Conservation (phyloP, 2,888 invertebrate genomes). For the Drosophila kanekoi region DNA sequence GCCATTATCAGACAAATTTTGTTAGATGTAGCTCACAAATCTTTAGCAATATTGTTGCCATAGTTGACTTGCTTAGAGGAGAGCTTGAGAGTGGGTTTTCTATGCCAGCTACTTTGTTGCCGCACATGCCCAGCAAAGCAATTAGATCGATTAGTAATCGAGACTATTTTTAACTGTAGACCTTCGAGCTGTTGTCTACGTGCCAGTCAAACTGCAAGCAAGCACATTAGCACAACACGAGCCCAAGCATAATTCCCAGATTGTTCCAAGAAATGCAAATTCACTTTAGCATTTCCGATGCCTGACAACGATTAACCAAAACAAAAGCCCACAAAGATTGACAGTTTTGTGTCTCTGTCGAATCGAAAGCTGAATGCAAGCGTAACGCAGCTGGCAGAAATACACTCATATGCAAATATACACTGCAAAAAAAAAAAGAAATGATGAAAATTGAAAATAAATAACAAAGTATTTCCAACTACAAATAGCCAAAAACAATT, state of each 20-base stretch:
- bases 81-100: background rate
- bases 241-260: constrained; percentile 10
- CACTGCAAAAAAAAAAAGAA: constrained; percentile 1
- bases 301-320: constrained; percentile 56
- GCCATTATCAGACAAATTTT: background rate
- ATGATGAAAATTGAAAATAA: constrained; percentile 20
- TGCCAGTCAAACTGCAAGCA: constrained; percentile 51
- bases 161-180: constrained; percentile 18
- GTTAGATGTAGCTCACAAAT: background rate
- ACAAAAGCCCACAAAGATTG: constrained; percentile 57
- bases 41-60: too few relatives aligned
- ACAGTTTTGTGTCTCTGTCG: constrained; percentile 39
- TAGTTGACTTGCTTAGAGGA: background rate
- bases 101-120: background rate
- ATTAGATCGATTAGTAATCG: constrained; percentile 13
- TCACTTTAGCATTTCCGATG: constrained; percentile 32
- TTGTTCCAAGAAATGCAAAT: constrained; percentile 42
- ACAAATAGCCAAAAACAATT: constrained; percentile 33
- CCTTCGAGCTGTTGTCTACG: constrained; percentile 49
- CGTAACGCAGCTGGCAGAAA: constrained; percentile 26
- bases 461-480: constrained; percentile 27
- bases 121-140: background rate
- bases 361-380: constrained; percentile 17
- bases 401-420: background rate
- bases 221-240: constrained; percentile 13